Base-by-base conservation (phyloP, 2,113 vertebrate species). In the Dromiciops gliroides region DNA sequence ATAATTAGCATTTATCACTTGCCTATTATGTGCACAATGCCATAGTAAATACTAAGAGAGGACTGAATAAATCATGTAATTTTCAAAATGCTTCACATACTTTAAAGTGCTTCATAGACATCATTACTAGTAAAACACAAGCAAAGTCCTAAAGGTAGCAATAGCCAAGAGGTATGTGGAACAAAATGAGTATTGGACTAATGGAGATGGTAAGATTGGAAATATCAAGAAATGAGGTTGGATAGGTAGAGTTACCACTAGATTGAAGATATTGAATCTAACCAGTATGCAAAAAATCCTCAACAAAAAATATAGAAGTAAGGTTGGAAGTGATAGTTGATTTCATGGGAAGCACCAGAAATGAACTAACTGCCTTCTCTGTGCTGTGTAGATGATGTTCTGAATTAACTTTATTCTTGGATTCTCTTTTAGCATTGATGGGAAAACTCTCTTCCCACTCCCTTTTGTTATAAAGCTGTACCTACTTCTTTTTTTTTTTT, bases 391-490 rank as follows among this genome's bases (percentile, higher is more conserved):
- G 89, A 89, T 90, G 89, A 95, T 94, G 89, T 96, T 89, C 50
- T 8, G 52, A 94, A 94, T 26, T 24, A 48, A 92, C 83, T 56
- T 50, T 89, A 53, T 95, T 51, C 95, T 91, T 96, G 51, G 90
- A 89, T 95, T 56, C 94, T 89, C 91, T 94, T 89, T 11, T 47
- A 24, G 23, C 5, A 52, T 23, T 92, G 94, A 89, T 97, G 91
- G 95, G 93, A 95, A 94, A 60, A 90, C 94, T 96, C 91, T 88
- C 83, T 93, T 96, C 97, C 95, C 89, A 95, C 83, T 96, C 83
- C 94, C 89, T 89, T 90, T 94, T 91, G 92, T 75, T 95, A 91
- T 51, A 92, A 95, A 95, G 94, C 92, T n/a, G n/a, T n/a, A n/a
- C n/a, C n/a, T n/a, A n/a, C n/a, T n/a, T n/a, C n/a, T n/a, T n/a